A percentile compares a stretch with the other conserved stretches of the same genome.
Conservation (phyloP, 2,797 vertebrate genomes). For the Sebastes goodei region DNA sequence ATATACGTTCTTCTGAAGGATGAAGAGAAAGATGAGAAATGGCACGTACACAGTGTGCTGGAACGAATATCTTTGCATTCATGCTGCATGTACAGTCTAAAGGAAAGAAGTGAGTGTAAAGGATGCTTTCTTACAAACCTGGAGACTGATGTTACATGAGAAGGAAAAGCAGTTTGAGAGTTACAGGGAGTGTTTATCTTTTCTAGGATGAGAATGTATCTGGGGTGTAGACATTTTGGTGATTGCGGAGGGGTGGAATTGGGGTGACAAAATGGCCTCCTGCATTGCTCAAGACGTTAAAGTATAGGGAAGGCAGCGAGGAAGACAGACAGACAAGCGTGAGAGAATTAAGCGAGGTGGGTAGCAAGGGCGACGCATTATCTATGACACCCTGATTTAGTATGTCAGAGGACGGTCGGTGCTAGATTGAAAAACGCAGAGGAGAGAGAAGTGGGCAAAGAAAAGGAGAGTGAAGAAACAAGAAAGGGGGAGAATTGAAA, state of each 20-base stretch:
- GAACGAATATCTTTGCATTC: neutral
- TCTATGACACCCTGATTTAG: constrained; percentile 42
- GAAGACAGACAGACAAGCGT: neutral
- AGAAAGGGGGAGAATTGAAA: constrained; percentile 1
- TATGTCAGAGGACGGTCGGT: constrained; percentile 15
- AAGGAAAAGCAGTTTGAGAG: neutral
- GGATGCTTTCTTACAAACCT: neutral
- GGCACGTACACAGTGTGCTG: neutral
- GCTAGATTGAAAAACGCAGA: neutral
- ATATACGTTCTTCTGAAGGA: neutral
- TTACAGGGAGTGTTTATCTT: constrained; percentile 19
- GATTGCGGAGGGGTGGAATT: constrained; percentile 13
- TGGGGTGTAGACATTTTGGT: constrained; percentile 42
- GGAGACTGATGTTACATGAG: neutral
- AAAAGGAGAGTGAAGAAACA: neutral
- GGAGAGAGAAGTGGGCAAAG: neutral
- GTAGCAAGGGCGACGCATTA: constrained; percentile 12
- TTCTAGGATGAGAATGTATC: constrained; percentile 22
- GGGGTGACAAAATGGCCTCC: constrained; percentile 61
- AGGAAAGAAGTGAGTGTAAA: neutral
- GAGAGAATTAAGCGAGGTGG: constrained; percentile 37
- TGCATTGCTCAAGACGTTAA: constrained; percentile 30
- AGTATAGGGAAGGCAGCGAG: neutral
- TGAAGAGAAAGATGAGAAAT: neutral
- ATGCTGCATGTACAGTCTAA: neutral